Evolutionary conservation across 2,113 vertebrate species (phyloP).

Genomic region (Catharus bicknelli): DNA sequence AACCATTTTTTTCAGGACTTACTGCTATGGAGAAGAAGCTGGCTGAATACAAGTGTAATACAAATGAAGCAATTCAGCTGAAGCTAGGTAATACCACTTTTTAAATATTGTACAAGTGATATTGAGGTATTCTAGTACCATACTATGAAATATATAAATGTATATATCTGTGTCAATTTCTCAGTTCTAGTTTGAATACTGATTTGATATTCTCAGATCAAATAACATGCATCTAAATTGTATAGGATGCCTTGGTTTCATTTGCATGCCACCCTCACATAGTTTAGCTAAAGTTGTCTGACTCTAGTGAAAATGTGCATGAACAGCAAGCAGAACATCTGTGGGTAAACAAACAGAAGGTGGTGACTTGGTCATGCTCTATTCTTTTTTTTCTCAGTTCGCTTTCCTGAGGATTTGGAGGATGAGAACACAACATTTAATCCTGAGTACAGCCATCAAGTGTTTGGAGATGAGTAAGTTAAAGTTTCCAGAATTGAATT

Average conservation of each 20-base stretch:
- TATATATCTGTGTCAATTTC: not conserved
- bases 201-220: not conserved
- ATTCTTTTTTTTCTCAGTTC: conserved; percentile 74
- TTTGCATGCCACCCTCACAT: not conserved
- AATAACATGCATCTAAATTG: not conserved
- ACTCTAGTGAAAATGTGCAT: not conserved
- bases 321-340: not conserved
- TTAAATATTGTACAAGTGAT: not conserved
- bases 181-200: not conserved
- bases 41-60: conserved; percentile 96
- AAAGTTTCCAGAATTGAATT: not conserved
- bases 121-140: not conserved
- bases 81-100: conserved; percentile 85
- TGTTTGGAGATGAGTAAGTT: conserved; percentile 98
- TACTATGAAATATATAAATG: not conserved
- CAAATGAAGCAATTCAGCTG: conserved; percentile 93
- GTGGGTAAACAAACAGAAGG: not conserved
- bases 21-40: conserved; percentile 95
- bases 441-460: conserved; percentile 94
- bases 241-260: not conserved
- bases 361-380: not conserved
- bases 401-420: conserved; percentile 94
- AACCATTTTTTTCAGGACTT: conserved; percentile 74
- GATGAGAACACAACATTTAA: conserved; percentile 94
- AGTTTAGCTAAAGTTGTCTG: not conserved